phyloP scores from a whole-genome alignment of 2,797 vertebrate genomes.

The Coluber constrictor region DNA sequence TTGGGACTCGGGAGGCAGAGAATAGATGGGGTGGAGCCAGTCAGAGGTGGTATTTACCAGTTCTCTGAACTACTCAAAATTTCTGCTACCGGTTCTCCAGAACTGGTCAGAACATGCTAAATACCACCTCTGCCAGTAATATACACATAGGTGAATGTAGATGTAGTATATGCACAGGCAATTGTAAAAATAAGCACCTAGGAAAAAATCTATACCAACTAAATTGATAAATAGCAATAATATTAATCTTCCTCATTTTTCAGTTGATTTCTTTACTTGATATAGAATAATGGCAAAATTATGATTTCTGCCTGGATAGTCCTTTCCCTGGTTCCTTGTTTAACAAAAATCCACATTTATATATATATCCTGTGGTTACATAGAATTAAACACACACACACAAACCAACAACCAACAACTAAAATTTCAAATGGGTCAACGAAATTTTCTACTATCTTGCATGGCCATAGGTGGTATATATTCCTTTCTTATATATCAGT shows the following conservation, averaged over 20 bases:
- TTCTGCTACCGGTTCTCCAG: too few species aligned
- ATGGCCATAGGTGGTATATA: not conserved
- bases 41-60: too few species aligned
- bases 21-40: too few species aligned
- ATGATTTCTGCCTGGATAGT: not conserved
- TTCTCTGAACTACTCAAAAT: too few species aligned
- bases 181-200: not conserved
- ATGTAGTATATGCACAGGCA: not conserved
- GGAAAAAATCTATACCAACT: not conserved
- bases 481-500: not conserved
- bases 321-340: not conserved
- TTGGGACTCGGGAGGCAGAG: too few species aligned
- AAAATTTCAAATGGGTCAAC: not conserved
- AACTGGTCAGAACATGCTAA: too few species aligned
- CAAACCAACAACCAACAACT: not conserved
- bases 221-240: not conserved
- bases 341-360: not conserved
- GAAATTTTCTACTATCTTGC: not conserved
- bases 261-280: not conserved
- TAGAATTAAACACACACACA: not conserved
- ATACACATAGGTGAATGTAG: not conserved
- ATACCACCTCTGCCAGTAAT: not conserved
- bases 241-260: not conserved
- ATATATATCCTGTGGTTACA: not conserved
- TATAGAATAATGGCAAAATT: not conserved